phyloP scores from a whole-genome alignment of 1,140 invertebrate genomes.

The Drosophila nebulosa region DNA sequence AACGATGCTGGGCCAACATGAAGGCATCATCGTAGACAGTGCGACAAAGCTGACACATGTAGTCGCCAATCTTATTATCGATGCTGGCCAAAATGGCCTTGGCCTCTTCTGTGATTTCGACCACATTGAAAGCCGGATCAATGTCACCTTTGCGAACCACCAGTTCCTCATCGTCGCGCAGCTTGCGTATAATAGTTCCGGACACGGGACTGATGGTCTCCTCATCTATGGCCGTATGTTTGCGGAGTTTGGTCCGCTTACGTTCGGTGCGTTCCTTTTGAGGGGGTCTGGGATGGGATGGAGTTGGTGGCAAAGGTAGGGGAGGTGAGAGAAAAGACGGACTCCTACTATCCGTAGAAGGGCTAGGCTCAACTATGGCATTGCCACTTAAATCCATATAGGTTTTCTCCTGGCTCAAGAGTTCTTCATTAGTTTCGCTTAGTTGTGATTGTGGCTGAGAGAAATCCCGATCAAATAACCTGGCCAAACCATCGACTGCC shows the following conservation, averaged over 20 bases:
- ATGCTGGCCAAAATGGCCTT: constrained; percentile 96
- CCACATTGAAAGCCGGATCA: constrained; percentile 97
- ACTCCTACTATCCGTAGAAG: constrained; percentile 18
- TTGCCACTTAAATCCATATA: constrained; percentile 82
- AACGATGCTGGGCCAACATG: constrained; percentile 96
- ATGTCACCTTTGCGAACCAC: constrained; percentile 94
- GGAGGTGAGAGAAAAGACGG: constrained; percentile 55
- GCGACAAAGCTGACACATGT: constrained; percentile 96
- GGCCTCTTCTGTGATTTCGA: constrained; percentile 97
- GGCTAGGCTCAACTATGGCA: background rate
- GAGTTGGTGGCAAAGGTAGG: background rate
- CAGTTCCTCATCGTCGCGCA: constrained; percentile 90
- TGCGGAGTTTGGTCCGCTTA: constrained; percentile 86
- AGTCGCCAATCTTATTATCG: constrained; percentile 97
- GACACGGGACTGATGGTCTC: constrained; percentile 98
- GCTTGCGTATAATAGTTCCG: constrained; percentile 94
- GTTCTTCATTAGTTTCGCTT: constrained; percentile 1
- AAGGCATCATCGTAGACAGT: constrained; percentile 97
- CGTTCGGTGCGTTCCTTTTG: constrained; percentile 77
- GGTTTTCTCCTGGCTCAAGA: constrained; percentile 71
- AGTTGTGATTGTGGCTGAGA: constrained; percentile 3
- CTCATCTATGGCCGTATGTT: constrained; percentile 93
- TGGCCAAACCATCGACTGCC: constrained; percentile 72
- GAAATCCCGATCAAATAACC: constrained; percentile 72
- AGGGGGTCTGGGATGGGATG: constrained; percentile 33